Conservation (phyloP, 2,888 invertebrate genomes). For the Scaeva pyrastri region DNA sequence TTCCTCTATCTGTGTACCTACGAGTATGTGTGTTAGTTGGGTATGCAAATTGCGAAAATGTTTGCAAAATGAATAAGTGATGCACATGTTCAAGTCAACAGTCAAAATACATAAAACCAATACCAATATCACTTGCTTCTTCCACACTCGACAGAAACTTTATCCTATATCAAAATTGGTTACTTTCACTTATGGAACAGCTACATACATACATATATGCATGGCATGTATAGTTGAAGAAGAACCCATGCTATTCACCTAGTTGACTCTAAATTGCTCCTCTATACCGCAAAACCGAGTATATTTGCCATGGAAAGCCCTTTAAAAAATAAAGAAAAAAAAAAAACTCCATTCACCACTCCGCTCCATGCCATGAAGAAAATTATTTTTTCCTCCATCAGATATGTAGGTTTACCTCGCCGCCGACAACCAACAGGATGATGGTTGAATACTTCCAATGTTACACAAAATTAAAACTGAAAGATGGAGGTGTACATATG, state of each 20-base stretch:
- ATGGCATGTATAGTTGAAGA: background rate
- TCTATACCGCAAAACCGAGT: background rate
- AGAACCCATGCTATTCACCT: constrained; percentile 23
- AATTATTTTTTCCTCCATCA: background rate
- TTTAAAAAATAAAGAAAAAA: too few species aligned
- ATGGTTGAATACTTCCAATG: constrained; percentile 23
- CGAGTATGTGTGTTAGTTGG: too few species aligned
- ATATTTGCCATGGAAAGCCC: background rate
- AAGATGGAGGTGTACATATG: too few species aligned
- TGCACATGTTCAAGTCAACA: constrained; percentile 4
- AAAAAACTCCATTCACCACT: background rate
- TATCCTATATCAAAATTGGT: constrained; percentile 32
- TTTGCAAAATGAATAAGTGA: background rate
- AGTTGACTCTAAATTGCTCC: constrained; percentile 32
- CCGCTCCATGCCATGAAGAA: background rate
- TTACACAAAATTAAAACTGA: constrained; percentile 9
- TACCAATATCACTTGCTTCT: constrained; percentile 1
- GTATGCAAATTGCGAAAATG: background rate
- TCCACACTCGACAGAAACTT: constrained; percentile 4
- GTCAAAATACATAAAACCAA: too few species aligned
- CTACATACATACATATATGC: too few species aligned
- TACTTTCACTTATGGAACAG: constrained; percentile 16
- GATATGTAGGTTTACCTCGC: background rate
- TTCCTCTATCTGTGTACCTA: background rate
- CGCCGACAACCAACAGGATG: constrained; percentile 15